Conservation (phyloP, 2,113 vertebrate genomes). For the Gnathonemus longibarbis region DNA sequence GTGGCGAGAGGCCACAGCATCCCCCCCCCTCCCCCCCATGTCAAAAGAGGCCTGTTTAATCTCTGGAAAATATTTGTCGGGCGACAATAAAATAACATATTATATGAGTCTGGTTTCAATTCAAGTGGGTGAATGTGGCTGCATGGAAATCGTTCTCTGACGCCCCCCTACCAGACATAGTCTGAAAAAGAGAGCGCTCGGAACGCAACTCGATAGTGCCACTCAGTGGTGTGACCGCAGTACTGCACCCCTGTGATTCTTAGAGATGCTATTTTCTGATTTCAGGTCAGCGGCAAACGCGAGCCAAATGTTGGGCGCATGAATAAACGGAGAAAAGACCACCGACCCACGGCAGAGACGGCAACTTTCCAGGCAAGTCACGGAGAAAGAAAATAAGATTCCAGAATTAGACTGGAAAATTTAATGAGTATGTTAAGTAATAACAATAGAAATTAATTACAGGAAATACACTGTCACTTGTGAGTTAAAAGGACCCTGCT, state of each 20-base stretch:
- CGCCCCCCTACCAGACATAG: slow-evolving; percentile 1
- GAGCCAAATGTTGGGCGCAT: background rate
- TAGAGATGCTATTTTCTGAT: background rate
- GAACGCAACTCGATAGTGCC: slow-evolving; percentile 48
- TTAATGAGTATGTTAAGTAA: background rate
- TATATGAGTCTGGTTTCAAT: slow-evolving; percentile 42
- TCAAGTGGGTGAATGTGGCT: slow-evolving; percentile 24
- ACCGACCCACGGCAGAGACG: background rate
- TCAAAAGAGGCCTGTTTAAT: slow-evolving; percentile 36
- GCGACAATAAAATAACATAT: slow-evolving; percentile 41
- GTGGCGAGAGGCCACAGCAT: background rate
- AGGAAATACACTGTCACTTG: background rate
- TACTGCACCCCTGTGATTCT: slow-evolving; percentile 27
- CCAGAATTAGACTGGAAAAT: background rate
- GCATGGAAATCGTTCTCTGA: slow-evolving; percentile 29
- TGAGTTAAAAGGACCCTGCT: background rate
- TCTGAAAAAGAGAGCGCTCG: background rate
- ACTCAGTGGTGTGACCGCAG: slow-evolving; percentile 43
- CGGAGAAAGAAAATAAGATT: background rate
- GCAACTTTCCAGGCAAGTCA: background rate
- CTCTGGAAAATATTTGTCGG: slow-evolving; percentile 42
- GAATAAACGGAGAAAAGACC: background rate
- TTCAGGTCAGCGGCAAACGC: background rate
- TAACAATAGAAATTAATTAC: background rate
- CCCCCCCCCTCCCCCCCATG: slow-evolving; percentile 20